These are phyloP conservation scores for Barypeithes pellucidus DNA, from an alignment of 2,888 invertebrate genomes.

Conservation along the genomic window DNA sequence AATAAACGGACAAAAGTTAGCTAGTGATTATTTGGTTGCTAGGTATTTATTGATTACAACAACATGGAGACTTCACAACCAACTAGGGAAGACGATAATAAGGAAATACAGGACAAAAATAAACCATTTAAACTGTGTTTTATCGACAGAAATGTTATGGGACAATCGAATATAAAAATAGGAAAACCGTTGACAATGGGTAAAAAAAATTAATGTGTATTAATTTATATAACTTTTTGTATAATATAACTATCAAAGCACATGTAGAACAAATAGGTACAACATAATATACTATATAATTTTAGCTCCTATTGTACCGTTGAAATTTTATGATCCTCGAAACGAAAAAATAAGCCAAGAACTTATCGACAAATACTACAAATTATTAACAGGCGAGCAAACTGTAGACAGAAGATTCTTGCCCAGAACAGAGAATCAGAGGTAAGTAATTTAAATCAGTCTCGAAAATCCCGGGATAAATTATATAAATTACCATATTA, in stretches of 20 bases:
- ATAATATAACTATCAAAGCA: background rate
- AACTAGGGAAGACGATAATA: constrained; percentile 32
- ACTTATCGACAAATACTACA: constrained; percentile 61
- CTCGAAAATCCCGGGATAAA: too few species aligned
- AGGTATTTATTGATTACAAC: constrained; percentile 59
- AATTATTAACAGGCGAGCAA: constrained; percentile 62
- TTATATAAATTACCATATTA: too few species aligned
- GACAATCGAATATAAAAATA: constrained; percentile 60
- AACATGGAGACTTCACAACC: constrained; percentile 36
- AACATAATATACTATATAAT: too few species aligned
- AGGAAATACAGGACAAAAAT: constrained; percentile 54
- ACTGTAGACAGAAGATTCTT: constrained; percentile 64
- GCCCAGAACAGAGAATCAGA: constrained; percentile 69
- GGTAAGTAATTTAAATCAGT: too few species aligned
- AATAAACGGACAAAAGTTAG: background rate
- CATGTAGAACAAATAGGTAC: too few species aligned
- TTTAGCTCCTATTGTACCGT: constrained; percentile 64
- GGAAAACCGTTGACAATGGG: constrained; percentile 58
- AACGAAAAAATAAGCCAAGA: constrained; percentile 55
- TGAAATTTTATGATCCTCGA: constrained; percentile 65
- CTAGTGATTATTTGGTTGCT: constrained; percentile 5
- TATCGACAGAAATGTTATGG: constrained; percentile 60
- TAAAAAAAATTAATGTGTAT: constrained; percentile 46
- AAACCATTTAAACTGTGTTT: constrained; percentile 67
- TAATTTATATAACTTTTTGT: background rate